phyloP scores from a whole-genome alignment of 2,113 vertebrate species.

The Chaetops frenatus region DNA sequence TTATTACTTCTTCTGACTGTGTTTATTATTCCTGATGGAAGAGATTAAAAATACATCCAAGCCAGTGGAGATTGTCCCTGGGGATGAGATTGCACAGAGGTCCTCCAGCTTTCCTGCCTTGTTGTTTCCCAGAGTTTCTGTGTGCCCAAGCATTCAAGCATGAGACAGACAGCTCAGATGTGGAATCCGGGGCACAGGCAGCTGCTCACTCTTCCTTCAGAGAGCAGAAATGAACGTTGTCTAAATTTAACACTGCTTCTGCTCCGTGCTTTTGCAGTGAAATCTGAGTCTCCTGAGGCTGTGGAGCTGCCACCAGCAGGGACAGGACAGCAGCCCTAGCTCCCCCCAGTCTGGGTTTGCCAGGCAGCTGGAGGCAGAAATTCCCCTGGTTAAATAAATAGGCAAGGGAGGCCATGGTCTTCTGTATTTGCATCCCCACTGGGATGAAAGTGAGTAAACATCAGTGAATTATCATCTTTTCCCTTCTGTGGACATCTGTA shows the following conservation, averaged over 20 bases:
- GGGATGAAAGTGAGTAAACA: background rate
- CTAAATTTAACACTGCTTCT: background rate
- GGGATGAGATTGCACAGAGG: background rate
- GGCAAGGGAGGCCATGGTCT: background rate
- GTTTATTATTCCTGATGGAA: slow-evolving; percentile 47
- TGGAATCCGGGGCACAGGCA: background rate
- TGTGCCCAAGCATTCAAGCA: background rate
- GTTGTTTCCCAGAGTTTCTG: background rate
- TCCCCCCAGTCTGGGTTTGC: background rate
- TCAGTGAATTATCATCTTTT: background rate
- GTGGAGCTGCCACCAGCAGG: background rate
- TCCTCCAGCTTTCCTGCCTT: background rate
- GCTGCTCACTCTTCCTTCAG: slow-evolving; percentile 16
- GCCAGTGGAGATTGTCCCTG: background rate
- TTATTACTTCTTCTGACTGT: slow-evolving; percentile 25
- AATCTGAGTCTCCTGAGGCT: background rate
- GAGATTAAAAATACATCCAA: slow-evolving; percentile 39
- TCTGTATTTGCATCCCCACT: background rate
- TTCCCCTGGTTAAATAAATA: background rate
- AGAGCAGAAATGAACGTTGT: background rate
- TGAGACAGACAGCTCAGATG: slow-evolving; percentile 14
- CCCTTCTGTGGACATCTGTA: background rate
- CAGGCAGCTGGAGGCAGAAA: background rate
- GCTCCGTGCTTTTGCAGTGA: background rate
- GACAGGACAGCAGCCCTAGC: background rate